Base-by-base conservation (phyloP, 2,113 vertebrate species). In the Bufo bufo region DNA sequence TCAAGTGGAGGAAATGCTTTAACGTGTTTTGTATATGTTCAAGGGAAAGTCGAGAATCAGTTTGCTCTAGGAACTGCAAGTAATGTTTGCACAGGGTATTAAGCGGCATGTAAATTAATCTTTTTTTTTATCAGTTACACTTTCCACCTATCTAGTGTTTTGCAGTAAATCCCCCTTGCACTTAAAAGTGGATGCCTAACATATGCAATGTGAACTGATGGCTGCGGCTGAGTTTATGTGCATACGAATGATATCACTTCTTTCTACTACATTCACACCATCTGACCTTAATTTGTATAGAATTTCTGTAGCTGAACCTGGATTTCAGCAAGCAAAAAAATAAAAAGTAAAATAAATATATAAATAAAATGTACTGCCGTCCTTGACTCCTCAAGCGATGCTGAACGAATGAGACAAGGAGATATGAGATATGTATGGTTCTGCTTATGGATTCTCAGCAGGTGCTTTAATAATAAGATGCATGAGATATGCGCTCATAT, bases 101-200 rank as follows among this genome's bases (percentile, higher is more conserved):
- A 89, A 77, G 54, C 45, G 66, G 56, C 80, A 56, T 88, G 71
- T 77, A 66, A 84, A 88, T 88, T 74, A 88, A 63, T 61, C 65
- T 59, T 80, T 58, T 33, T 33, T 85, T 87, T 78, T 83, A 86
- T 83, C 72, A 89, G 50, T 50, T 79, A 77, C 79, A 84, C 59
- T 89, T 84, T 87, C 59, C 80, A 84, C 72, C 79, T 61, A 89
- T 78, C 81, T 88, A 54, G 82, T 72, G 13, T 87, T 89, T 87
- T 56, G 79, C 49, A 65, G 80, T 47, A 79, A 84, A 86, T 89
- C 79, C 47, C 45, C 33, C 43, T 86, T 75, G 66, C 50, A 83
- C 69, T 83, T 83, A 77, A 86, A 86, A 82, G 59, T 78, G 58
- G 80, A 89, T 72, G 63, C 72, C 82, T 52, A 84, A 71, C 65